Percentiles rank a stretch among this genome's conserved stretches.
Evolutionary conservation across 2,888 invertebrate genomes (phyloP).

Genomic region (Leucoma salicis): DNA sequence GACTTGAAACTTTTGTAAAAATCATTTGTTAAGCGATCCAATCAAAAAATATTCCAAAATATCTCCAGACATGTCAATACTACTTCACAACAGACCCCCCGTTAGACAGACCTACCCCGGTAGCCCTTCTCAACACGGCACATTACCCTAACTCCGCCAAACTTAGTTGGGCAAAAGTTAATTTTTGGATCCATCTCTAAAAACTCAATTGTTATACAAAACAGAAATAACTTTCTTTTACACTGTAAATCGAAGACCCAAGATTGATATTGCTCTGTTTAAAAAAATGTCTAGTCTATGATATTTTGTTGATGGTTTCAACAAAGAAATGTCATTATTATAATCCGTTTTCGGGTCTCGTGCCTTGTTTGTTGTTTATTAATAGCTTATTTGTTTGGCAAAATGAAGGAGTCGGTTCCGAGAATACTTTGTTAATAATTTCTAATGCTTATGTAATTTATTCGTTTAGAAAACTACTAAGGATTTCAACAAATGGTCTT

Average conservation of each 20-base stretch:
- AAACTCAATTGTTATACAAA: background rate
- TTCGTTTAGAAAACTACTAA: too few species aligned
- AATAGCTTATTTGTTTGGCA: constrained; percentile 26
- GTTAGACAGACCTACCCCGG: constrained; percentile 61
- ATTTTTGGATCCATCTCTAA: constrained; percentile 40
- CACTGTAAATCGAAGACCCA: too few species aligned
- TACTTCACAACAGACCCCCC: constrained; percentile 59
- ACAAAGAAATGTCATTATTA: constrained; percentile 67
- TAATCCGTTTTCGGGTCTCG: constrained; percentile 59
- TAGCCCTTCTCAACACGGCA: constrained; percentile 50
- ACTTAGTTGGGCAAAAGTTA: constrained; percentile 66
- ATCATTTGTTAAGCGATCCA: too few species aligned
- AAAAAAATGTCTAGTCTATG: background rate
- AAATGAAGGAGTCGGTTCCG: constrained; percentile 18
- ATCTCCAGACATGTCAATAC: background rate
- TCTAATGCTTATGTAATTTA: constrained; percentile 8
- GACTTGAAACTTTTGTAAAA: too few species aligned
- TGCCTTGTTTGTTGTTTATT: constrained; percentile 50
- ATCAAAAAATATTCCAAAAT: too few species aligned
- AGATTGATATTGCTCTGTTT: constrained; percentile 4
- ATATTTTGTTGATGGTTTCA: constrained; percentile 10
- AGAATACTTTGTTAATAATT: constrained; percentile 19
- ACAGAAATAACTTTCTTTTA: background rate
- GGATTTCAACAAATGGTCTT: too few species aligned
- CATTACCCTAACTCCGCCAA: constrained; percentile 55